Percentiles rank a stretch among this genome's conserved stretches.
Evolutionary conservation across 2,888 invertebrate species (phyloP).

Genomic region (Ischnus inquisitorius): DNA sequence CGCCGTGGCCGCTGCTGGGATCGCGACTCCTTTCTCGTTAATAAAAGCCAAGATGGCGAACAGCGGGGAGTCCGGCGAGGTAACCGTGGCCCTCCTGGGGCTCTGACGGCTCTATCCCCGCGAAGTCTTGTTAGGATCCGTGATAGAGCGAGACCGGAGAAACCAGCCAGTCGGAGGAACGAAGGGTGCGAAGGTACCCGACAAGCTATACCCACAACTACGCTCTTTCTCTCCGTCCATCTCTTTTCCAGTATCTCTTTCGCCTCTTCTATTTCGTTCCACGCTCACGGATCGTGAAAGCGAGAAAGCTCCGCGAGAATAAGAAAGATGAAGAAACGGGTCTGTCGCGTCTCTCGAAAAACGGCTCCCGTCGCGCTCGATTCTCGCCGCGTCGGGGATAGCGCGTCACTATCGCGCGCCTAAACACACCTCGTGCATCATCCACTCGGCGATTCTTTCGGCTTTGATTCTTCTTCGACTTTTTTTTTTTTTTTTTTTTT

Average conservation of each 20-base stretch:
- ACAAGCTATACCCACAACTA: not conserved
- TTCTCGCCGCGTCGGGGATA: conserved; percentile 81
- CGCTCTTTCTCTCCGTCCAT: too few species aligned
- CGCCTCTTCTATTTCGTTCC: conserved; percentile 50
- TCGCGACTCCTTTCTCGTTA: conserved; percentile 82
- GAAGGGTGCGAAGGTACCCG: conserved; percentile 12
- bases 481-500: too few species aligned
- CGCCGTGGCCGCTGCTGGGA: conserved; percentile 49
- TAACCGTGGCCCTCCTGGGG: conserved; percentile 83
- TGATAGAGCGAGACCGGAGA: conserved; percentile 70
- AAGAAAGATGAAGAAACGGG: conserved; percentile 53
- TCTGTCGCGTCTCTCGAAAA: conserved; percentile 69
- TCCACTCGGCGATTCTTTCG: conserved; percentile 46
- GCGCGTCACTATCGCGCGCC: conserved; percentile 84
- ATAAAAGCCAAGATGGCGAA: conserved; percentile 85
- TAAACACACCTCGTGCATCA: conserved; percentile 85
- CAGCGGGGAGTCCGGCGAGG: conserved; percentile 83
- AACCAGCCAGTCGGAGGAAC: conserved; percentile 50
- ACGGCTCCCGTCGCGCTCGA: conserved; percentile 83
- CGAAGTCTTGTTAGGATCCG: conserved; percentile 80
- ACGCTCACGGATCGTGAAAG: conserved; percentile 31
- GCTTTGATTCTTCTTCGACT: conserved; percentile 56
- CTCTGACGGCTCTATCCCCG: conserved; percentile 85
- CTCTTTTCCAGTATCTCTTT: too few species aligned
- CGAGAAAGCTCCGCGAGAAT: conserved; percentile 32